Base-by-base conservation (phyloP, 2,797 vertebrate species). In the Pangasius sanitwongsei region DNA sequence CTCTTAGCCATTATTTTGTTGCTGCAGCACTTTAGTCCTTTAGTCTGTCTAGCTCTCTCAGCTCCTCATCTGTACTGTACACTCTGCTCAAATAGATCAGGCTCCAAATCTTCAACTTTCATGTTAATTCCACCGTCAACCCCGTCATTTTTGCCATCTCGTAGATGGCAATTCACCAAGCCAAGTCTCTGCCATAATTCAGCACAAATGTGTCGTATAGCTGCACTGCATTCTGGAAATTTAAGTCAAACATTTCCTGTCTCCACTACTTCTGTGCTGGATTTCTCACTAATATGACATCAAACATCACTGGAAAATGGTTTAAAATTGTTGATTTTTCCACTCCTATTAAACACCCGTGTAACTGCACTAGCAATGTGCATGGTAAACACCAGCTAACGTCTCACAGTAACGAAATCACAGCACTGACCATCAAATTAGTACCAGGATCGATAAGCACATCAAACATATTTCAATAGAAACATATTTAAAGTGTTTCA, bases 241-340 rank as follows among this genome's bases (percentile, higher is more conserved):
- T 16, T 83, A 23, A 63, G 59, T 83, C 57, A 83, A 34, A 34
- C 16, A 2, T 34, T 80, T 80, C 77, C 77, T 80, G 28, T 80
- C 55, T 82, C 25, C 23, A 67, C 41, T 31, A n/a, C 41, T 65
- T 83, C 37, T n/a, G 0, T 67, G 13, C 41, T 23, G 61, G 44
- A 50, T 31, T n/a, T 84, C 41, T 83, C 59, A 83, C n/a, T 44
- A 63, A 15, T 25, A 83, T 18, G 59, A 83, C 81, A 63, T 59
- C 6, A 41, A 63, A 63, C 34, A 83, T 23, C 18, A 37, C 9
- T 25, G 77, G 23, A 57, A 23, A 57, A 81, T 6, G 16, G 16
- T 55, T 18, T 34, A 11, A 81, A 81, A 34, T 28, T 37, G 9
- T 11, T 41, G n/a, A 23, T 34, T 34, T 41, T 82, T 53, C 55